Percentiles rank a stretch among this genome's conserved stretches.
Evolutionary conservation across 2,113 vertebrate species (phyloP).

Genomic region (Myotis yumanensis): DNA sequence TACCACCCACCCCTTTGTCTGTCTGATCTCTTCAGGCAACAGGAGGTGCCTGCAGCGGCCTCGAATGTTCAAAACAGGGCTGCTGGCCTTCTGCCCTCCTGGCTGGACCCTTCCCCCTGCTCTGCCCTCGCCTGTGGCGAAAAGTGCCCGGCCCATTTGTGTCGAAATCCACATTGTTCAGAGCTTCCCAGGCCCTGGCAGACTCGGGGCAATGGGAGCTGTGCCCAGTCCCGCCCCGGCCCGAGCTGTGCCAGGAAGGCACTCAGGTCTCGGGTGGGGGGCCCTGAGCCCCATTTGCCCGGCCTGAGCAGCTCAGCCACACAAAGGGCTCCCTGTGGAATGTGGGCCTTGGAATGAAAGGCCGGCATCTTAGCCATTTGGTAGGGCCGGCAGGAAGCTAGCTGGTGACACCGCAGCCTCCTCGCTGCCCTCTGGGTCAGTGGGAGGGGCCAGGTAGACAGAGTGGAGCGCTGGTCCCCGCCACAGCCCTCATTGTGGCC

Average conservation of each 20-base stretch:
- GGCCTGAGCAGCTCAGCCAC: neutral
- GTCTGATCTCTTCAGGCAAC: neutral
- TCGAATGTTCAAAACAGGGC: neutral
- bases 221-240: neutral
- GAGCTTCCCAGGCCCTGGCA: constrained; percentile 41
- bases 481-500: neutral
- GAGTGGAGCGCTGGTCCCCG: neutral
- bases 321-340: constrained; percentile 14
- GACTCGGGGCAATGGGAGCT: neutral
- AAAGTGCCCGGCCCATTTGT: constrained; percentile 44
- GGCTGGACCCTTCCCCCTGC: neutral
- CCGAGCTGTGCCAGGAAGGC: constrained; percentile 61
- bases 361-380: neutral
- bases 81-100: neutral
- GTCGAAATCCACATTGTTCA: neutral
- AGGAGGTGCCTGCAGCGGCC: neutral
- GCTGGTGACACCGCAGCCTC: rapidly evolving
- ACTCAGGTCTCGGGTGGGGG: constrained; percentile 33
- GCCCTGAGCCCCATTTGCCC: rapidly evolving
- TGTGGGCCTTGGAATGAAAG: neutral
- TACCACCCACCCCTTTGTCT: neutral
- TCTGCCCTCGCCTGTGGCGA: constrained; percentile 7
- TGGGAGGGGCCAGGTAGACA: neutral
- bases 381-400: neutral
- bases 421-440: neutral